Percentiles rank a stretch among this genome's conserved stretches.
Conservation (phyloP, 2,888 invertebrate species). For the Eupithecia subumbrata region DNA sequence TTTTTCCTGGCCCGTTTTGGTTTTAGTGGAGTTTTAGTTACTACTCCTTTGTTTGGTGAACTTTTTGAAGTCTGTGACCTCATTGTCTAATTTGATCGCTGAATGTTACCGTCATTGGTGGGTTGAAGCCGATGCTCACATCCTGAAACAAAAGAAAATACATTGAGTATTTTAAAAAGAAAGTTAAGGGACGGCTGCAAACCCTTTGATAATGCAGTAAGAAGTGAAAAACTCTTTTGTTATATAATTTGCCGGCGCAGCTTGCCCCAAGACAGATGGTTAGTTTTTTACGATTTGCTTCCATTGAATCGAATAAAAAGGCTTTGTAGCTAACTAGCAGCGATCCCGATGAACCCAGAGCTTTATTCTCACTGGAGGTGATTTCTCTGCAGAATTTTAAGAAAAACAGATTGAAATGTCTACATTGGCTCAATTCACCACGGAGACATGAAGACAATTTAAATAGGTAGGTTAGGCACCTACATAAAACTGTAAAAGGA, state of each 20-base stretch:
- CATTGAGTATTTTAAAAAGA: conserved; percentile 1
- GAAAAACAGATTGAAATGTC: neutral
- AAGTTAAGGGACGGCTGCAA: conserved; percentile 46
- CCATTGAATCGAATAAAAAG: conserved; percentile 35
- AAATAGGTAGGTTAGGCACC: neutral
- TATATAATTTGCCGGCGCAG: conserved; percentile 48
- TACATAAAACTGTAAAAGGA: too few relatives aligned
- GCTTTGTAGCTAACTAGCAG: neutral
- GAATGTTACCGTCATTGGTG: conserved; percentile 71
- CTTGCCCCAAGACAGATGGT: conserved; percentile 57
- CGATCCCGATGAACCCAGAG: neutral
- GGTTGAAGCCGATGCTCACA: conserved; percentile 64
- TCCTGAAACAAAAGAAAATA: conserved; percentile 73
- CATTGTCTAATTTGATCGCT: conserved; percentile 75
- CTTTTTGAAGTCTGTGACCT: conserved; percentile 79
- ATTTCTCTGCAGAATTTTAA: neutral
- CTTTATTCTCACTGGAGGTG: neutral
- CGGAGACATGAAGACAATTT: neutral
- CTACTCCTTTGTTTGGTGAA: conserved; percentile 75
- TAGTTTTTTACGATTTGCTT: conserved; percentile 48
- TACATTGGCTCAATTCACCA: neutral
- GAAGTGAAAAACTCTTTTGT: conserved; percentile 57
- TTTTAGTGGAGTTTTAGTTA: conserved; percentile 71
- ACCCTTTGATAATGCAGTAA: conserved; percentile 40
- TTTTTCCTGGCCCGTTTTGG: conserved; percentile 69